Percentiles rank a stretch among this genome's conserved stretches.
Conservation (phyloP, 2,888 invertebrate genomes). For the Sinelater perroti region DNA sequence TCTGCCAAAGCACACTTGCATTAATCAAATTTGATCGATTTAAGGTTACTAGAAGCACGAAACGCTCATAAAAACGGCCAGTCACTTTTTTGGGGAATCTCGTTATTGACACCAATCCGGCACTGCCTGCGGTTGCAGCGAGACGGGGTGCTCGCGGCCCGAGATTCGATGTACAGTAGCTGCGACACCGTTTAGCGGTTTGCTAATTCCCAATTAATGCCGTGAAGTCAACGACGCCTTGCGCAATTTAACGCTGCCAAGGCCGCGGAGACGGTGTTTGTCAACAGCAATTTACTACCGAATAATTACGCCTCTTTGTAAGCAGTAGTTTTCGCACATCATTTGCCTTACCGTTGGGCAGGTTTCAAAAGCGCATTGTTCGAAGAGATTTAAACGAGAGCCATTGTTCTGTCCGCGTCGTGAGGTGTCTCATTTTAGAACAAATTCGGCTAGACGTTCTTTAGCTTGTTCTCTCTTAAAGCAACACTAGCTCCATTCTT, state of each 20-base stretch:
- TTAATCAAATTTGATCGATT: slow-evolving; percentile 24
- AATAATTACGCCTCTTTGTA: slow-evolving; percentile 1
- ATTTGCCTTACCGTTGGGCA: background rate
- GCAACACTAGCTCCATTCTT: no score
- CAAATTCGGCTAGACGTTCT: no score
- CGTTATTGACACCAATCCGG: slow-evolving; percentile 29
- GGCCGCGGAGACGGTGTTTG: slow-evolving; percentile 1
- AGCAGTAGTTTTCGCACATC: background rate
- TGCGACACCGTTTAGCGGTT: slow-evolving; percentile 3
- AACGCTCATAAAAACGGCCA: slow-evolving; percentile 17
- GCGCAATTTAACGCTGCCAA: slow-evolving; percentile 16
- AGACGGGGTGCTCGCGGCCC: no score
- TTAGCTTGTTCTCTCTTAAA: no score
- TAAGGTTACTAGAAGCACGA: slow-evolving; percentile 25
- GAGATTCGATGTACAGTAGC: background rate
- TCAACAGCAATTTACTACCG: slow-evolving; percentile 5
- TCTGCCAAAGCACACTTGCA: slow-evolving; percentile 8
- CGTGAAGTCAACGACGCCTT: background rate
- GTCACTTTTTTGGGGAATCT: slow-evolving; percentile 17
- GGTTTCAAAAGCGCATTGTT: background rate
- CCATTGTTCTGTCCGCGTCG: no score
- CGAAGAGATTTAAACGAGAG: no score
- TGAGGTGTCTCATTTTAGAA: no score
- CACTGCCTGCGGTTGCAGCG: no score
- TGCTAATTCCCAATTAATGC: slow-evolving; percentile 10